A percentile compares a stretch with the other conserved stretches of the same genome.
Conservation (phyloP, 2,797 vertebrate genomes). For the Galagoides demidoff region DNA sequence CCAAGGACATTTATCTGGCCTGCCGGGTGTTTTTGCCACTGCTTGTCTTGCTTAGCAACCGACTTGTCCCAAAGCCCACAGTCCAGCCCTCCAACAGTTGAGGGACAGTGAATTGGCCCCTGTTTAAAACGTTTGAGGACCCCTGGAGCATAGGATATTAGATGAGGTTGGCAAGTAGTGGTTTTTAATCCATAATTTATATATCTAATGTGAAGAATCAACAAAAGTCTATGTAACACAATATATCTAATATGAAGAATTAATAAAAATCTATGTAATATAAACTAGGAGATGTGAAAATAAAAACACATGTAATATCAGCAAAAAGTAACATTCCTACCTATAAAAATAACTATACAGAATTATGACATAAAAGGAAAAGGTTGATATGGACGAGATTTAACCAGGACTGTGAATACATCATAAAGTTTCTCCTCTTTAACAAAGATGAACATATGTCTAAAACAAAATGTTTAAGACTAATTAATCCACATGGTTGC, state of each 20-base stretch:
- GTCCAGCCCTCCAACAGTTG: too few relatives aligned
- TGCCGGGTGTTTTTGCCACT: too few relatives aligned
- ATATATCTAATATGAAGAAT: not conserved
- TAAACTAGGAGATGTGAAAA: not conserved
- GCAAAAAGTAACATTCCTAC: not conserved
- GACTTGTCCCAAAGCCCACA: too few relatives aligned
- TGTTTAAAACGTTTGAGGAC: too few relatives aligned
- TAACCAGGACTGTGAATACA: not conserved
- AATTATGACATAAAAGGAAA: not conserved
- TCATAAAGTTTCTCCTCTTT: not conserved
- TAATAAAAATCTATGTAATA: not conserved
- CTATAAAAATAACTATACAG: not conserved
- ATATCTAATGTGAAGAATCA: not conserved
- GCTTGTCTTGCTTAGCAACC: too few relatives aligned
- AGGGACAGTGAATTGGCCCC: too few relatives aligned
- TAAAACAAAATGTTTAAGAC: not conserved
- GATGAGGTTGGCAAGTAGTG: not conserved
- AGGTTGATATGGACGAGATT: not conserved
- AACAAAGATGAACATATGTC: not conserved
- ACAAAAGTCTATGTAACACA: too few relatives aligned
- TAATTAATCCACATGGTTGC: not conserved
- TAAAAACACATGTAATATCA: constrained; percentile 4
- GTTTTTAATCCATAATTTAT: not conserved
- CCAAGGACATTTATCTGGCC: too few relatives aligned
- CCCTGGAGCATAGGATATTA: too few relatives aligned